Conservation (phyloP, 2,113 vertebrate species). For the Bambusicola thoracicus region DNA sequence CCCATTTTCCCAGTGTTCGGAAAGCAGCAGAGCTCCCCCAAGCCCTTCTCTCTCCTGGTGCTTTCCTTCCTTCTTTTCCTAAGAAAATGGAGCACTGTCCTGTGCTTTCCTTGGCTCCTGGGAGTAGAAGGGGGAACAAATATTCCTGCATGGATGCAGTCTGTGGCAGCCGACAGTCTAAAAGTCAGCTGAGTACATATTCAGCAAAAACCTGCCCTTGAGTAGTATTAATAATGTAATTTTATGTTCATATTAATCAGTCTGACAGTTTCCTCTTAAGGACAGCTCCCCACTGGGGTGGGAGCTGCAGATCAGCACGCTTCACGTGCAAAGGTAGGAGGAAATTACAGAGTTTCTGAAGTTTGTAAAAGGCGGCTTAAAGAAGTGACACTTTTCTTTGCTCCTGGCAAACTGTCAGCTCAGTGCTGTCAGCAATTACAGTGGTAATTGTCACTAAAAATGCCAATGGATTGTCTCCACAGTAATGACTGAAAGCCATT, state of each 20-base stretch:
- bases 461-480: not conserved
- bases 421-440: not conserved
- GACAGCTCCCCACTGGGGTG: not conserved
- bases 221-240: not conserved
- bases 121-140: not conserved
- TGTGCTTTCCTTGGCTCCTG: not conserved
- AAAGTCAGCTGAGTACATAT: not conserved
- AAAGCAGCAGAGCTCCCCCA: not conserved
- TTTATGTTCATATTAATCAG: not conserved
- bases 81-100: not conserved
- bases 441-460: not conserved
- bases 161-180: not conserved
- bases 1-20: not conserved
- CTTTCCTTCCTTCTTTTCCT: not conserved
- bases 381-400: not conserved
- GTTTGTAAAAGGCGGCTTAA: not conserved
- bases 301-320: not conserved
- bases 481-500: not conserved
- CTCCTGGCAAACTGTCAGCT: not conserved
- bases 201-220: slow-evolving; percentile 31
- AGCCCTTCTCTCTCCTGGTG: not conserved
- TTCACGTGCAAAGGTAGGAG: not conserved
- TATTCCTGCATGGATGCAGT: not conserved
- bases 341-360: not conserved
- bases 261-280: slow-evolving; percentile 20